Percentiles rank a stretch among this genome's conserved stretches.
Conservation (phyloP, 2,113 vertebrate genomes). For the Saimiri boliviensis region DNA sequence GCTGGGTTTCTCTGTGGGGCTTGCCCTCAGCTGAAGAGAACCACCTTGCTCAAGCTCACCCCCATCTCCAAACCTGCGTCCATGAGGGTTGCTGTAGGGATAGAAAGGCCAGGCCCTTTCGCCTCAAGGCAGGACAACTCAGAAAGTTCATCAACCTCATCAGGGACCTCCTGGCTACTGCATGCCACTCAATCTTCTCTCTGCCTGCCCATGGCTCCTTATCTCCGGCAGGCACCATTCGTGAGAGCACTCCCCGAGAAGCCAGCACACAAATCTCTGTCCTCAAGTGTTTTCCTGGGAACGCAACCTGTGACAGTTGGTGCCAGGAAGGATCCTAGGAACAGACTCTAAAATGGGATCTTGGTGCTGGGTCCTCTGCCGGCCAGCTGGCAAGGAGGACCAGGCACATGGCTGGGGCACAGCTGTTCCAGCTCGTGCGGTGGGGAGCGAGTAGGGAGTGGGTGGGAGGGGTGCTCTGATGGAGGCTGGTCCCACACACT, state of each 20-base stretch:
- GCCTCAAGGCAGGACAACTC: neutral
- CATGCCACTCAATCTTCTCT: neutral
- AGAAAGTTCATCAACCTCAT: too few species aligned
- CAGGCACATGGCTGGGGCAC: neutral
- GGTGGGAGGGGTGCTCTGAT: neutral
- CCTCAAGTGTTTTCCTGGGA: neutral
- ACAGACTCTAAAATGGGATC: neutral
- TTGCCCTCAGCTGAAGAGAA: neutral
- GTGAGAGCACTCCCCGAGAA: neutral
- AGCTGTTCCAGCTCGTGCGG: neutral
- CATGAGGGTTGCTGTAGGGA: neutral
- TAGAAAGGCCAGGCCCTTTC: neutral
- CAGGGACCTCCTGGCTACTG: too few species aligned
- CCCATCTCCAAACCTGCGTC: neutral
- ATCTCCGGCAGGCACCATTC: fast-evolving
- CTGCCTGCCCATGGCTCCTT: neutral
- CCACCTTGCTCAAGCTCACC: neutral
- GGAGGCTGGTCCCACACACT: neutral
- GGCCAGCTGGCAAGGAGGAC: neutral
- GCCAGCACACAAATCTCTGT: neutral
- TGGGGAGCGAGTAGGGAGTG: neutral
- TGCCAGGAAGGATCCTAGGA: neutral
- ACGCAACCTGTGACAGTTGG: neutral
- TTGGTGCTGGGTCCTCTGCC: neutral
- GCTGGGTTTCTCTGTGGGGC: neutral